Conservation (phyloP, 2,888 invertebrate species). For the Drosophila pegasa region DNA sequence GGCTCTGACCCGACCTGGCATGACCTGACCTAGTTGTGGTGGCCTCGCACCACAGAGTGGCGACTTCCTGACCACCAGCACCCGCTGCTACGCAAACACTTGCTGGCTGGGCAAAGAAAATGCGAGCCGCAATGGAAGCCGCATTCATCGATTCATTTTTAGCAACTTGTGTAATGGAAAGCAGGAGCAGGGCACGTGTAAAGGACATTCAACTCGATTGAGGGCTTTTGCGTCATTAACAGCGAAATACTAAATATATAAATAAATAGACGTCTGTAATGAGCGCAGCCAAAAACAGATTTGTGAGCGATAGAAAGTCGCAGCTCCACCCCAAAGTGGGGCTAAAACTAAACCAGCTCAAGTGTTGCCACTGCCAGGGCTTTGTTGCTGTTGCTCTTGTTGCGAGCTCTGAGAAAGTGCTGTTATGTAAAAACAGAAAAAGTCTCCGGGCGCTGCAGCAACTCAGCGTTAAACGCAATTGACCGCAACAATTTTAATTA, state of each 20-base stretch:
- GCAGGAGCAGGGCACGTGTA: slow-evolving; percentile 16
- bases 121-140: slow-evolving; percentile 58
- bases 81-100: slow-evolving; percentile 38
- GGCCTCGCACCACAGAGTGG: slow-evolving; percentile 32
- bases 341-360: slow-evolving; percentile 43
- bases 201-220: slow-evolving; percentile 67
- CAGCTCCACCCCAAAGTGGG: slow-evolving; percentile 16
- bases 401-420: slow-evolving; percentile 37
- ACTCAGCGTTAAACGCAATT: slow-evolving; percentile 49
- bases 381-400: slow-evolving; percentile 15
- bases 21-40: slow-evolving; percentile 69
- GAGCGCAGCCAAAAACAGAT: slow-evolving; percentile 19
- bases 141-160: slow-evolving; percentile 63
- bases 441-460: slow-evolving; percentile 14
- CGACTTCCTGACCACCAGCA: background rate
- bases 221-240: slow-evolving; percentile 32
- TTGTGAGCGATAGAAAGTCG: slow-evolving; percentile 39
- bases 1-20: slow-evolving; percentile 31
- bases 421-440: slow-evolving; percentile 28
- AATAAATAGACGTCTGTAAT: background rate
- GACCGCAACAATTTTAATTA: slow-evolving; percentile 63
- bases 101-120: slow-evolving; percentile 35
- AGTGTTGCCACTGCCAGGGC: slow-evolving; percentile 38
- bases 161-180: slow-evolving; percentile 22
- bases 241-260: slow-evolving; percentile 1